Evolutionary conservation across 92 coral and sea anemone genomes (phyloP), one percentile per base, ranked within the genome.

Genomic region (Zoanthus sociatus): DNA sequence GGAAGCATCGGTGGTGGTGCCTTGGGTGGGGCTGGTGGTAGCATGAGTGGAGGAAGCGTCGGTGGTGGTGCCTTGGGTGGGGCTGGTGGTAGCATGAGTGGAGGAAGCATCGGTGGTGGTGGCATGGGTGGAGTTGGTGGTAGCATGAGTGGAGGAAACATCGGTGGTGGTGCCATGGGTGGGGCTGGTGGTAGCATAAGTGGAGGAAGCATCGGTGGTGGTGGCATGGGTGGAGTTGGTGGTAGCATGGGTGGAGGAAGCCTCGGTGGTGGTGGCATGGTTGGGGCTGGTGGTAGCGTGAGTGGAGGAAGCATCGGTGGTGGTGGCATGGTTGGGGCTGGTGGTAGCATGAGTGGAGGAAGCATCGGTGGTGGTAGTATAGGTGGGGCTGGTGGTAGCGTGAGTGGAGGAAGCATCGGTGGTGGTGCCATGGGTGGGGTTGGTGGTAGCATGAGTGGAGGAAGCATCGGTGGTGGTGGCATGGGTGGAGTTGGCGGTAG

Each of bases 371-470:
- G 72, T 76, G 55, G 60, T 48, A 83, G 51, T 8, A 79, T 48
- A 3, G 53, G 31, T 7, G 58, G 9, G 3, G 83, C 82, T 4
- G 92, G 86, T 0, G 87, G 87, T 9, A 60, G 79, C n/a, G 50
- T 13, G 45, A 77, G 70, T 51, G 81, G 91, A 2, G 69, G 69
- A 5, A 63, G 69, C 60, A 74, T n/a, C n/a, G n/a, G n/a, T n/a
- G n/a, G n/a, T n/a, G n/a, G n/a, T n/a, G n/a, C n/a, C n/a, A n/a
- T 42, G 92, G 92, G 8, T 84, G 90, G 70, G 6, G 12, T 9
- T 84, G 74, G 71, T 7, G 73, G 83, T 12, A 77, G 73, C 4
- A 77, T 20, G 7, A 64, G 79, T 6, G 85, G 82, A 6, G 90
- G 31, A 5, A 66, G 85, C 17, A 13, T 42, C 47, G 87, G 87